Base-by-base conservation (phyloP, 2,797 vertebrate genomes). In the Toxotes lorentzi region DNA sequence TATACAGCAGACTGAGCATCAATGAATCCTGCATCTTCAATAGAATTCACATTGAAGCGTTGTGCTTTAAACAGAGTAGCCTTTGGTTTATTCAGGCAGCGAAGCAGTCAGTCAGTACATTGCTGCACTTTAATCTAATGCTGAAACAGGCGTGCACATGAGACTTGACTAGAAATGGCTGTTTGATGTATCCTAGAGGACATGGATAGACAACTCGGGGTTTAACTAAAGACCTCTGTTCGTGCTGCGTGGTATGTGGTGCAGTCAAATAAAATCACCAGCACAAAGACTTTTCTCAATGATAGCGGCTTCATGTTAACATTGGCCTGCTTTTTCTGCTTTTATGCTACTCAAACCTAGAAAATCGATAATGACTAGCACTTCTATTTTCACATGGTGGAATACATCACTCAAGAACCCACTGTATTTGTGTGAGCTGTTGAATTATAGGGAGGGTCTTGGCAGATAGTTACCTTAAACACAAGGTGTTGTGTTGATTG, bases 161-260 rank as follows among this genome's bases (percentile, higher is more conserved):
- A 71, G 79, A 81, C 62, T 68, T 79, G 63, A 88, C 81, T 66
- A 78, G 70, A 85, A 87, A 85, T 62, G 66, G 66, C 69, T 76
- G 72, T 84, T 86, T 92, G 86, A 89, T 89, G 82, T 83, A 67
- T 75, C 86, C 78, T 73, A 21, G 61, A 70, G 81, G 87, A 88
- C 77, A 84, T 40, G 38, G 70, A 74, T 10, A 13, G 73, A 76
- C 60, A 83, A 32, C 66, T 3, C 47, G 58, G 63, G 64, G 66
- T 81, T 89, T 84, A 74, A 81, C 68, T 79, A 72, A 86, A 85
- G 70, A 79, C 68, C 61, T 73, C 35, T 57, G 76, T 73, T 70
- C 76, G 63, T 63, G 61, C 51, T 45, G 45, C 80, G 24, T 70
- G 59, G 32, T 65, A 53, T 35, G 21, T 50, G 23, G 57, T 59